Conservation (phyloP, 2,888 invertebrate genomes). For the Chymomyza caudatula region DNA sequence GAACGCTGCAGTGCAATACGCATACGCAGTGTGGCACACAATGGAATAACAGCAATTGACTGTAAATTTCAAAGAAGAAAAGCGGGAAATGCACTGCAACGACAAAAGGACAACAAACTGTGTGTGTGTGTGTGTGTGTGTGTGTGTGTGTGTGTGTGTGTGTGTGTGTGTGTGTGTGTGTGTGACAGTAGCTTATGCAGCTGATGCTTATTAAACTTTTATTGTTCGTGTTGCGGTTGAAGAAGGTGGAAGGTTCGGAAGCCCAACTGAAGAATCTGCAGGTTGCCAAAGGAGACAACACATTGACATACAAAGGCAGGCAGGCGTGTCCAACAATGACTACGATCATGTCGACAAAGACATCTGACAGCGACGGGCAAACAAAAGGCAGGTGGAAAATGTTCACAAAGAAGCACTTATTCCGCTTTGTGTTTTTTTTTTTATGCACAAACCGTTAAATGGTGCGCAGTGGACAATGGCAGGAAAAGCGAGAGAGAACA, state of each 20-base stretch:
- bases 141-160: too few species aligned
- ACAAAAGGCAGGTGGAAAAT: slow-evolving; percentile 55
- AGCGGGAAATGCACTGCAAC: neutral
- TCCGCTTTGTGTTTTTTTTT: slow-evolving; percentile 25
- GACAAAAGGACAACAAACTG: slow-evolving; percentile 6
- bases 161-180: too few species aligned
- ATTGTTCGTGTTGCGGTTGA: slow-evolving; percentile 36
- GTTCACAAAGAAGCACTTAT: slow-evolving; percentile 67
- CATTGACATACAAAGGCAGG: slow-evolving; percentile 11
- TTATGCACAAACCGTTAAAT: neutral
- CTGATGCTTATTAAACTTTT: slow-evolving; percentile 50
- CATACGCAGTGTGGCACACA: slow-evolving; percentile 31
- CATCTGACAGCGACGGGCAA: slow-evolving; percentile 26
- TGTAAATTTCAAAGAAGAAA: slow-evolving; percentile 9
- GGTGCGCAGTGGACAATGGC: neutral
- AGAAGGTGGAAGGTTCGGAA: slow-evolving; percentile 7
- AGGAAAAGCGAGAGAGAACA: neutral
- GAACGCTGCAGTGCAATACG: slow-evolving; percentile 18
- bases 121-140: neutral
- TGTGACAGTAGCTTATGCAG: slow-evolving; percentile 24
- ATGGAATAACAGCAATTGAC: slow-evolving; percentile 2
- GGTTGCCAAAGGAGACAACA: neutral
- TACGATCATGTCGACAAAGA: neutral
- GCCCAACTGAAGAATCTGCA: too few species aligned
- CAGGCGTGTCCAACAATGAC: neutral